Conservation (phyloP, 2,113 vertebrate species). For the Phaethon lepturus region DNA sequence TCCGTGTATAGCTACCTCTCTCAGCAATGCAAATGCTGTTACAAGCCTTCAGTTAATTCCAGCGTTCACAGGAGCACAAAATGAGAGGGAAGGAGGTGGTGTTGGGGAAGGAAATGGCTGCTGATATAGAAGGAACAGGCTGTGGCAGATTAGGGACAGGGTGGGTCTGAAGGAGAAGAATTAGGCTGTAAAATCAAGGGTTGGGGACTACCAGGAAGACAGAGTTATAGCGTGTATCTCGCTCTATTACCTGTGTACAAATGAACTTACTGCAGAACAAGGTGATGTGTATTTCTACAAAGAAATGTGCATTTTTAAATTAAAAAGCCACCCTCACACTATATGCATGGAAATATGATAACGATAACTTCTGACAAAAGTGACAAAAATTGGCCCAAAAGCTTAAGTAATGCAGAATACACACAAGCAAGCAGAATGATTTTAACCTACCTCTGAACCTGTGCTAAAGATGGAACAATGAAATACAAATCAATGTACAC, state of each 20-base stretch:
- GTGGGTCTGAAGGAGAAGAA: not conserved
- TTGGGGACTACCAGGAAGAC: not conserved
- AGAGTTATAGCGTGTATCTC: not conserved
- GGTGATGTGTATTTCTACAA: not conserved
- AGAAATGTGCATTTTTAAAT: not conserved
- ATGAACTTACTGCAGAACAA: not conserved
- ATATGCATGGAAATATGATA: not conserved
- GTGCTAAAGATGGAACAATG: conserved; percentile 27
- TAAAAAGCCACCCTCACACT: not conserved
- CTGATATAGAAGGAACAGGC: not conserved
- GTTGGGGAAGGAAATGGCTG: not conserved
- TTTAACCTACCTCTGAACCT: not conserved
- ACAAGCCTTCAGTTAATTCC: not conserved
- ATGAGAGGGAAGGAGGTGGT: not conserved
- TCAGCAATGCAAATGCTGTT: not conserved
- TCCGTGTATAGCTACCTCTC: not conserved
- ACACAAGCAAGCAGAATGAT: conserved; percentile 25
- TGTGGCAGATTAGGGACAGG: not conserved
- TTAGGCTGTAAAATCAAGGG: not conserved
- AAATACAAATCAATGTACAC: not conserved
- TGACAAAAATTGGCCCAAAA: not conserved
- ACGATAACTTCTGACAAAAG: not conserved
- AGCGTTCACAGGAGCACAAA: not conserved
- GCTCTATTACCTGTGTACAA: not conserved
- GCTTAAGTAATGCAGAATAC: not conserved